phyloP scores from a whole-genome alignment of 2,113 vertebrate species.

The Daphoenositta chrysoptera region DNA sequence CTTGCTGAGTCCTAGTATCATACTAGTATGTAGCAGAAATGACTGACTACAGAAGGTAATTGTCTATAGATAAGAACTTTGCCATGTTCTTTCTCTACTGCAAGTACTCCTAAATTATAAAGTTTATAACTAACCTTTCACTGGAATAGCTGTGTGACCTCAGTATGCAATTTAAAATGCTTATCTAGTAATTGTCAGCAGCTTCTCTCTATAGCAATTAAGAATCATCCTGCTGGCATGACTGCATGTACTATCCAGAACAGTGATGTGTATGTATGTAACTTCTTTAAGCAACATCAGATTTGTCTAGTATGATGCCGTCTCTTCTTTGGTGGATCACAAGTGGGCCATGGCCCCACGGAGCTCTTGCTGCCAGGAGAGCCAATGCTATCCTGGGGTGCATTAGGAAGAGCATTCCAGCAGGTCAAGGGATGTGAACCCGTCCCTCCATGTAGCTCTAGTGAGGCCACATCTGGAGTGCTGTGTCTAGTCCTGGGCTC shows the following conservation, averaged over 20 bases:
- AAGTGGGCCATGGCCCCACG: neutral
- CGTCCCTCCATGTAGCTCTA: neutral
- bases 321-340: neutral
- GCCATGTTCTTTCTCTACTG: neutral
- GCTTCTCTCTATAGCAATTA: neutral
- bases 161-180: neutral
- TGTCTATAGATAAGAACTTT: neutral
- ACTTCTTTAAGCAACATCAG: neutral
- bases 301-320: neutral
- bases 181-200: neutral
- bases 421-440: neutral
- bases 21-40: neutral
- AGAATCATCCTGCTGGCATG: neutral
- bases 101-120: neutral
- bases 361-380: neutral
- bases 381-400: neutral
- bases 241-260: neutral
- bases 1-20: neutral
- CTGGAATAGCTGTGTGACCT: neutral
- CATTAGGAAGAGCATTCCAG: neutral
- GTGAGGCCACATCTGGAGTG: neutral
- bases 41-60: neutral
- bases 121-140: constrained; percentile 1
- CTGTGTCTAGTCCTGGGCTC: neutral
- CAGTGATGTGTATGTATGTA: neutral